Percentiles rank a stretch among this genome's conserved stretches.
Conservation (phyloP, 2,888 invertebrate species). For the Epinotia nisella region DNA sequence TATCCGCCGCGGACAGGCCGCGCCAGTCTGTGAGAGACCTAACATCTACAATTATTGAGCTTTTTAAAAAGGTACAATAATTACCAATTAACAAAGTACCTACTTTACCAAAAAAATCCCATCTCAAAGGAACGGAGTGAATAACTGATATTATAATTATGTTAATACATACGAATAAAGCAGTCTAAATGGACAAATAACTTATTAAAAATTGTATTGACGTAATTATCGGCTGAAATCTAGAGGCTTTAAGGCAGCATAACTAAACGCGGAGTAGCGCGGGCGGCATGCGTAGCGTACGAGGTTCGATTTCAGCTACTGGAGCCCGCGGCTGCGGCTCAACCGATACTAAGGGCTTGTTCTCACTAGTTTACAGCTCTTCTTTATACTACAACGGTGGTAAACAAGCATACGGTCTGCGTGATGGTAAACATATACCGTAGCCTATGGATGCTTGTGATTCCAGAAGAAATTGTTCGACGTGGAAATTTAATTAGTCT, state of each 20-base stretch:
- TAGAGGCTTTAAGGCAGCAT: slow-evolving; percentile 56
- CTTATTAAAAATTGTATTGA: background rate
- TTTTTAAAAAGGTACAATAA: too few relatives aligned
- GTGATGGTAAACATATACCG: too few relatives aligned
- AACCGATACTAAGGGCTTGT: slow-evolving; percentile 20
- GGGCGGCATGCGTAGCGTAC: slow-evolving; percentile 71
- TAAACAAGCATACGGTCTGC: too few relatives aligned
- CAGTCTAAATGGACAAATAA: background rate
- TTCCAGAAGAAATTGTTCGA: too few relatives aligned
- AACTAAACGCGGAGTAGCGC: slow-evolving; percentile 68
- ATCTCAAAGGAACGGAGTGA: too few relatives aligned
- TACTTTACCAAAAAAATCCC: too few relatives aligned
- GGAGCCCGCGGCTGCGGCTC: slow-evolving; percentile 51
- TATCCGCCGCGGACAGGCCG: too few relatives aligned
- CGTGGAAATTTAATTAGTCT: too few relatives aligned
- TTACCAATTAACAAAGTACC: too few relatives aligned
- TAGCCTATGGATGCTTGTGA: too few relatives aligned
- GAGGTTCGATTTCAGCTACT: slow-evolving; percentile 77
- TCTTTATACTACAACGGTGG: background rate
- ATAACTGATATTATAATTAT: background rate
- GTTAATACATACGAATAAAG: background rate
- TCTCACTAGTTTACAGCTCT: background rate
- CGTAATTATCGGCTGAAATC: slow-evolving; percentile 42
- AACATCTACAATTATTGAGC: too few relatives aligned
- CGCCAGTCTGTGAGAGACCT: too few relatives aligned